Evolutionary conservation across 2,113 vertebrate genomes (phyloP), one percentile per base, ranked within the genome.

Genomic region (Anhinga anhinga): DNA sequence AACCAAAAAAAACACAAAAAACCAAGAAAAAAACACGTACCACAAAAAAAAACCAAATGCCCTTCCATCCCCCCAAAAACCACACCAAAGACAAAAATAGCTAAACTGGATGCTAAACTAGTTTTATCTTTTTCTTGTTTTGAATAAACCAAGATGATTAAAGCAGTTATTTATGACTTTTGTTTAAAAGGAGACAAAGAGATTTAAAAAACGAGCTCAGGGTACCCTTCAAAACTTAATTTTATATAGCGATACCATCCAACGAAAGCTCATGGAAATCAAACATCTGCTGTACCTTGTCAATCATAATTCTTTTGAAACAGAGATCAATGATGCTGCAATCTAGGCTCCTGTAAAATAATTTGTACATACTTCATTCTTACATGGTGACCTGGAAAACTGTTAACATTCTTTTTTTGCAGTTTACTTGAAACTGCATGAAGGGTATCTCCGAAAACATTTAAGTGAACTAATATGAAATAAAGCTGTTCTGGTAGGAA

Each of bases 181-280:
- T 52, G 7, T 34, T 69, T 72, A 61, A 70, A 71, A 90, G 23
- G 25, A 45, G 6, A 82, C 11, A 30, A 80, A 86, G 25, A 61
- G 0, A 47, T 25, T 53, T 4, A 13, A 82, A 80, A 82, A 58
- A 40, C 0, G 0, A 82, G 22, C 8, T 58, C 10, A 0, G 12
- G 9, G 14, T 34, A 52, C 10, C 22, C 20, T 44, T 65, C 13
- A 72, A 62, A 95, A 66, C 29, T 56, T 63, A 21, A 52, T 61
- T 83, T 76, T 38, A 47, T 38, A 50, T 13, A 27, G 23, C 21
- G 83, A 20, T 70, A 66, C 40, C 36, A 32, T 27, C 19, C 61
- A 82, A 45, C 8, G 67, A 82, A 91, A 36, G 1, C 11, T 56
- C 17, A 30, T 7, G 10, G 23, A 90, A 93, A 92, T 56, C 19